Evolutionary conservation across 2,113 vertebrate species (phyloP).

Genomic region (Psilopsiagon aurifrons): DNA sequence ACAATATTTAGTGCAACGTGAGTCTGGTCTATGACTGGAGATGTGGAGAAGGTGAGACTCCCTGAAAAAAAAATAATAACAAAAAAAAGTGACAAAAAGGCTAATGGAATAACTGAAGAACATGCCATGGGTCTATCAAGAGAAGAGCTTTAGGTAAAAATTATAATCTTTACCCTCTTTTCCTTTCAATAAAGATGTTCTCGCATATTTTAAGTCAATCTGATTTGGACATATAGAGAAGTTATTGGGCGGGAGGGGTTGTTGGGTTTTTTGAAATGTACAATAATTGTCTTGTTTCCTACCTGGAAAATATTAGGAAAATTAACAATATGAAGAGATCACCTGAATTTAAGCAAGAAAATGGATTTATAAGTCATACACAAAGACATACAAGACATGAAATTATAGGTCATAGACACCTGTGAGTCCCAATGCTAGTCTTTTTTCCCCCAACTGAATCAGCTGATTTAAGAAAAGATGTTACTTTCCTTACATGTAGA

Average conservation of each 20-base stretch:
- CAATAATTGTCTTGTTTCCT: neutral
- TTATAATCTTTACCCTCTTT: neutral
- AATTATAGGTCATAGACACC: neutral
- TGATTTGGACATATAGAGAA: neutral
- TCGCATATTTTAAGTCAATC: neutral
- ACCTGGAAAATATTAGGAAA: neutral
- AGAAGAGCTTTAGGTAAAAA: neutral
- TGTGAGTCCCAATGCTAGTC: neutral
- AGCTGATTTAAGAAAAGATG: neutral
- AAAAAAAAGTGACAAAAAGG: neutral
- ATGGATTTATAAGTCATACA: neutral
- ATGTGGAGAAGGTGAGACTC: neutral
- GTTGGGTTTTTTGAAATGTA: neutral
- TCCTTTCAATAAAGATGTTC: neutral
- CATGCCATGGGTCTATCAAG: neutral
- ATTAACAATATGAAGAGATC: rapidly evolving
- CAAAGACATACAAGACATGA: neutral
- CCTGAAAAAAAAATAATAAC: neutral
- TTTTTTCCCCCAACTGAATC: neutral
- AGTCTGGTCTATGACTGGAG: neutral
- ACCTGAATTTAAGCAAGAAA: neutral
- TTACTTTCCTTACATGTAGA: neutral
- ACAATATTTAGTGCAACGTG: neutral
- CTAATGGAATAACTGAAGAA: neutral
- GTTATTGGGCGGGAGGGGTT: neutral